Evolutionary conservation across 2,888 invertebrate species (phyloP).

Genomic region (Eristalinus aeneus): DNA sequence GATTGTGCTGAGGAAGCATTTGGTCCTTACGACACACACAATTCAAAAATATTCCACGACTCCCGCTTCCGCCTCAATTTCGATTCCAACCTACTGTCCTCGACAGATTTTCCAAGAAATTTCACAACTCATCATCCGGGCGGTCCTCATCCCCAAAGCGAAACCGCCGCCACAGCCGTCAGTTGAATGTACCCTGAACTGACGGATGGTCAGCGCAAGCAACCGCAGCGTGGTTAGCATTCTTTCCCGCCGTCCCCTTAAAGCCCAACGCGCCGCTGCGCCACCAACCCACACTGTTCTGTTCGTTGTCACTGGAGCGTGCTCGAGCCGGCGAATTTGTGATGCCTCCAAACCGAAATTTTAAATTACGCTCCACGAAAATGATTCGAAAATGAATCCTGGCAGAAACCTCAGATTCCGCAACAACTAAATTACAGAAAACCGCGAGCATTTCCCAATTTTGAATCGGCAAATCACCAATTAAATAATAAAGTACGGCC

Average conservation of each 20-base stretch:
- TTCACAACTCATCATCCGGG: no score
- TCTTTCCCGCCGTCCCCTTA: not conserved
- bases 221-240: not conserved
- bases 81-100: no score
- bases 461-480: slow-evolving; percentile 55
- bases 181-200: not conserved
- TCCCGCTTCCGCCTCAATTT: no score
- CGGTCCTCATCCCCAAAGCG: not conserved
- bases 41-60: no score
- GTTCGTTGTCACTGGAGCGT: not conserved
- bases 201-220: not conserved
- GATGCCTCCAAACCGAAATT: not conserved
- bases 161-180: not conserved
- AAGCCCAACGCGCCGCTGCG: not conserved
- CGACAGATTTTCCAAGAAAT: no score
- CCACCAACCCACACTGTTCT: not conserved
- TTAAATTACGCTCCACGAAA: not conserved
- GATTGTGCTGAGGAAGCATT: no score
- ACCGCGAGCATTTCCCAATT: slow-evolving; percentile 49
- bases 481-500: slow-evolving; percentile 50
- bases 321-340: not conserved
- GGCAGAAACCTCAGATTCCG: slow-evolving; percentile 48
- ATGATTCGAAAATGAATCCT: slow-evolving; percentile 38
- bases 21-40: no score
- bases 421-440: slow-evolving; percentile 56